Base-by-base conservation (phyloP, 2,113 vertebrate species). In the Mixornis gularis region DNA sequence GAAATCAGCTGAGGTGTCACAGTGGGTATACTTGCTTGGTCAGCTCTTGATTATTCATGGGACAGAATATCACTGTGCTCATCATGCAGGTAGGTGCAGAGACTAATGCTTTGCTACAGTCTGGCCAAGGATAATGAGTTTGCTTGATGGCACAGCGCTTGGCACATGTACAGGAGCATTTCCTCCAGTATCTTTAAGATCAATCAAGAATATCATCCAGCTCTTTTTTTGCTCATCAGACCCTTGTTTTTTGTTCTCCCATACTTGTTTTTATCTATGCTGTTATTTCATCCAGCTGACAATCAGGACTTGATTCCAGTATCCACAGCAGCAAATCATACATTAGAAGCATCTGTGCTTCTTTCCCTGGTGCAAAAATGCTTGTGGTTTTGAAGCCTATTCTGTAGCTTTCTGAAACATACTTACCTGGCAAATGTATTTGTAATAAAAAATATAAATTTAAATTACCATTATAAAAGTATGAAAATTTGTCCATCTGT, bases 61-160 rank as follows among this genome's bases (percentile, higher is more conserved):
- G 41, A 21, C 44, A 91, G 52, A 84, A 66, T 40, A 49, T 51
- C 4, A 0, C 55, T 66, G 46, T 66, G 32, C 40, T 70, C 16
- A 36, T 70, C 19, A 8, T 26, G n/a, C 4, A 7, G 26, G 2
- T 58, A 59, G 62, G 32, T 34, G 43, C 52, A 85, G 66, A 65
- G 22, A 20, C 29, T 62, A 48, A 30, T 64, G 26, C 30, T 79
- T 2, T 49, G 9, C 49, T 40, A 5, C 8, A 14, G 69, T 56
- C 79, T 69, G 38, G 49, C 29, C 22, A 41, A 68, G 40, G 24
- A 63, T 72, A 55, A 25, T 76, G 71, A 70, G 9, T 34, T 68
- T 66, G 26, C 26, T 59, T 82, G 32, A 19, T 66, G 34, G 17
- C 36, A 65, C 21, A 86, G 49, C 5, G 7, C 0, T 0, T 25